These are phyloP conservation scores for Boulengeromyrus knoepffleri DNA, from an alignment of 2,113 vertebrate genomes.

Conservation along the genomic window DNA sequence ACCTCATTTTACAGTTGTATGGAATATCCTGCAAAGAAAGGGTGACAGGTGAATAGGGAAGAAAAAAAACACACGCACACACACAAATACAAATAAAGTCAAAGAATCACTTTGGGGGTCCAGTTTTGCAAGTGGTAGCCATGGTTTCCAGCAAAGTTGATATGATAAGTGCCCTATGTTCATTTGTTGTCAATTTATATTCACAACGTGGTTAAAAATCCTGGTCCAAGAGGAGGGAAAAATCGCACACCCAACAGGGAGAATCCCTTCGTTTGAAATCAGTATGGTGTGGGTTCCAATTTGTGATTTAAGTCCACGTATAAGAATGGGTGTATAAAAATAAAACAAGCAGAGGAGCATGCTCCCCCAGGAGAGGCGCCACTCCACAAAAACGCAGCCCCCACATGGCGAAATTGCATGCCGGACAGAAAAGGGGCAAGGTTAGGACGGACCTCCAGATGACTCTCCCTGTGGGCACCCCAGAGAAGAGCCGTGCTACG, in stretches of 20 bases:
- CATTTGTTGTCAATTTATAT: neutral
- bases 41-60: neutral
- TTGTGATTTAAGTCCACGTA: neutral
- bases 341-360: neutral
- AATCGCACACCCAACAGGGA: neutral
- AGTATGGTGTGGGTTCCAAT: neutral
- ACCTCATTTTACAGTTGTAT: constrained; percentile 1
- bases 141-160: neutral
- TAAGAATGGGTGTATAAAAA: neutral
- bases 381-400: constrained; percentile 1
- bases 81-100: neutral
- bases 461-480: constrained; percentile 20
- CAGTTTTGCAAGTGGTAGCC: neutral
- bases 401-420: constrained; percentile 9
- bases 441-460: constrained; percentile 27
- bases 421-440: constrained; percentile 19
- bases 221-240: neutral
- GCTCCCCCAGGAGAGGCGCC: neutral
- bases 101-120: constrained; percentile 13
- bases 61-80: neutral
- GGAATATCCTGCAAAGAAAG: neutral
- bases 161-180: neutral
- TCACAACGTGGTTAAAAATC: neutral
- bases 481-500: constrained; percentile 18
- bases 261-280: neutral